Percentiles rank a stretch among this genome's conserved stretches.
phyloP scores from a whole-genome alignment of 2,113 vertebrate species.

The Archocentrus centrarchus region DNA sequence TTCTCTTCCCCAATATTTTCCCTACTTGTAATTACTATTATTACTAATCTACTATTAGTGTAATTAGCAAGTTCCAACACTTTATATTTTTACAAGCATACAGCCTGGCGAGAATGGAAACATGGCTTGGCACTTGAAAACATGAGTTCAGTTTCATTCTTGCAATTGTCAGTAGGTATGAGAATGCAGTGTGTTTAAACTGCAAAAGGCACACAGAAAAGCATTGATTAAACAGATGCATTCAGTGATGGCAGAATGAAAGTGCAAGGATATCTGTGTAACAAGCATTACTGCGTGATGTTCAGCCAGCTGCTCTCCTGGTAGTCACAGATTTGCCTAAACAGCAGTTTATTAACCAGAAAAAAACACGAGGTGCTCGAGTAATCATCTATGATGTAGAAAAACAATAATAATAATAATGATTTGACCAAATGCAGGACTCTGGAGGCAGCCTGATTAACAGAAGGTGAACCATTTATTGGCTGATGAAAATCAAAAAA shows the following conservation, averaged over 20 bases:
- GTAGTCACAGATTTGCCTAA: neutral
- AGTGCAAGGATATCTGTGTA: neutral
- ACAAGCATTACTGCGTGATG: neutral
- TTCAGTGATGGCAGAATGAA: neutral
- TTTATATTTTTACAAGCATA: neutral
- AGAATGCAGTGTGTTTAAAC: neutral
- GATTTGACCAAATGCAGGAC: too few species aligned
- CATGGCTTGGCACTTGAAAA: neutral
- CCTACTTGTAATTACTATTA: neutral
- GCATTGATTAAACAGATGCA: neutral
- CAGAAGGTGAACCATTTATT: neutral
- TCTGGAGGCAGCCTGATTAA: neutral
- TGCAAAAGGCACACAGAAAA: neutral
- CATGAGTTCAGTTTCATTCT: neutral
- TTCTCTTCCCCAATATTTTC: neutral
- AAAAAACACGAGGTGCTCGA: neutral
- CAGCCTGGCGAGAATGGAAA: neutral
- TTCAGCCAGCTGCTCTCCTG: neutral
- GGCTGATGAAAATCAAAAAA: neutral
- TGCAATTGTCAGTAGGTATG: too few species aligned
- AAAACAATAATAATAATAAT: too few species aligned
- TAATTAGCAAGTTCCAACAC: neutral
- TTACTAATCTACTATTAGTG: neutral
- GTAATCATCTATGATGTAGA: too few species aligned
- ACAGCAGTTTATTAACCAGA: neutral